Evolutionary conservation across 1,140 invertebrate genomes (phyloP), one percentile per base, ranked within the genome.

Genomic region (Anoplolepis gracilipes): DNA sequence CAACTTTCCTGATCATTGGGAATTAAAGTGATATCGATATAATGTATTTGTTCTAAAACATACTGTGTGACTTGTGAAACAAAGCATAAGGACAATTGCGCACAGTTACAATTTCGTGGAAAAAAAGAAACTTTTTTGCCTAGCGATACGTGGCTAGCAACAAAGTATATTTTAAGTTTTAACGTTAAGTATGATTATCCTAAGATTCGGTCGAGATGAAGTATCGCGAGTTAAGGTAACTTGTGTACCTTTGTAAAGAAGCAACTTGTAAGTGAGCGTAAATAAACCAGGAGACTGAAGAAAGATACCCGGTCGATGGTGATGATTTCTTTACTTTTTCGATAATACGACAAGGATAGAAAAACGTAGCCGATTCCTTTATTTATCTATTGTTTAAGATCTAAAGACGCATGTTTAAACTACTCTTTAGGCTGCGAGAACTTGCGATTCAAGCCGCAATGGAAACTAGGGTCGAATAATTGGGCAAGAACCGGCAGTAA

Each of bases 1-100:
- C 94, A 95, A 84, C 90, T 95, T 87, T 92, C 94, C 78, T 95
- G 93, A 95, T 90, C 65, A 53, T 28, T 28, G 59, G 19, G 33
- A 64, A 33, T 87, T 61, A 53, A 69, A 81, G 62, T 85, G 57
- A 87, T 73, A 33, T 77, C 76, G 62, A 76, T 85, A 62, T 89
- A 86, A 88, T 61, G 69, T 87, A 84, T 79, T 81, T 70, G 39
- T 70, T 39, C 33, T 19, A 46, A 46, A 39, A 72, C 22, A 73
- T 30, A 39, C 25, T 77, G 72, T 73, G 79, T 55, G 59, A 76
- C 72, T 16, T 72, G 36, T 72, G 78, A 72, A 19, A 69, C 22
- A 77, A 53, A 39, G 13, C 33, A 67, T 59, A 19, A 36, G 7
- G 22, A 75, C 16, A 19, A 73, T 77, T 8, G 25, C 61, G 30